Evolutionary conservation across 2,888 invertebrate species (phyloP), one percentile per base, ranked within the genome.

Genomic region (Sphinx pinastri): DNA sequence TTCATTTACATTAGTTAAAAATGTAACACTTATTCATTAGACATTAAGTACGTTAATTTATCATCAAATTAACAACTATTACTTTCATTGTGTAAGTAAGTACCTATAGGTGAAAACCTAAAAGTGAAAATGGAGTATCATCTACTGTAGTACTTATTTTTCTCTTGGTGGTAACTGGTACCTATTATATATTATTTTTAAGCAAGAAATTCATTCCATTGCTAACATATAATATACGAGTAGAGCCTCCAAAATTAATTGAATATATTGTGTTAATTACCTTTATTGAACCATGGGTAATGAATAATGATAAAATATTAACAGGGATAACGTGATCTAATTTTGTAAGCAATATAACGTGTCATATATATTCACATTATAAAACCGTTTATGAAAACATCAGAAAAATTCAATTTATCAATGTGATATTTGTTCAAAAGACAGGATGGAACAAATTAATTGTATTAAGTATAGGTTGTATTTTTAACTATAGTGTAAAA

Each of bases 361-460:
- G 80, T 80, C 80, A 80, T 80, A 78, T 73, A 77, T 10, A 38
- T 74, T 74, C 77, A 60, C 16, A 60, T 54, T 51, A 25, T 51
- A 67, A 67, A 54, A 31, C 52, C 13, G 16, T 19, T 11, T 67
- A 19, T 51, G n/a, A 38, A 68, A 68, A 51, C 4, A 58, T 68
- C 12, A n/a, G 2, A 31, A 49, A 51, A 14, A 59, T 38, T 52
- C 12, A 31, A 55, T 38, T 49, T 69, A 55, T 66, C 76, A 69
- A 78, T 72, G 76, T 77, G 77, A 77, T 78, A 73, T 74, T 78
- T 78, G 72, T 78, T 77, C 72, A 75, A 79, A 79, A 77, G 75
- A 78, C 71, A 76, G 16, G 75, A 75, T 38, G 2, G 82, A 83
- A 82, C 83, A 83, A 83, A 83, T 78, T 81, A 79, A 74, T 73